Evolutionary conservation across 2,797 vertebrate species (phyloP), one percentile per base, ranked within the genome.

Genomic region (Anabas testudineus): DNA sequence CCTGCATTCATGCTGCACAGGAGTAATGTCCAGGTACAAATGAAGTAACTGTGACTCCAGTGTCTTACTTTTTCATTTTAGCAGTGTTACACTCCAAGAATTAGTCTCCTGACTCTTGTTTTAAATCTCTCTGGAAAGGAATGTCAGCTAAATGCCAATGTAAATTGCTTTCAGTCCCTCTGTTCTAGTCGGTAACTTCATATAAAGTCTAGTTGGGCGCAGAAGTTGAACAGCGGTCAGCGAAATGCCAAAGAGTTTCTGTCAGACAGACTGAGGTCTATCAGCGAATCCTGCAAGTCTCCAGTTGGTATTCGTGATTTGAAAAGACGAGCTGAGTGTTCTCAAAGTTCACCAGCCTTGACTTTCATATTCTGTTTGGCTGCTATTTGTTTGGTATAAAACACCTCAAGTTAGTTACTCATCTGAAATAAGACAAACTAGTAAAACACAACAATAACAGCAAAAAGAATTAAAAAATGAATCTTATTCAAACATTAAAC

Each of bases 111-210:
- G n/a, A 10, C 13, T 1, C 24, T 13, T 71, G 37, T 42, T 67
- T 77, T 46, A 36, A 55, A 14, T 56, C 56, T 39, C 49, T 4
- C 21, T 5, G n/a, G 30, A 34, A 14, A 26, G 18, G 36, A 60
- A 49, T 55, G 59, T 69, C 46, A 41, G 37, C 37, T 56, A 55
- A 51, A 71, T 62, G 74, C 76, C 69, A 22, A 18, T 34, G 24
- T 49, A 24, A 70, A 63, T 71, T 24, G 42, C 57, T 58, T 53
- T 7, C 55, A 43, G 24, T 34, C 19, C n/a, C 34, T 30, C 37
- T 64, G 48, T 1, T 5, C 34, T 21, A 16, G 39, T 53, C 65
- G 45, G 56, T 46, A 32, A 51, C 49, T 71, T 12, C 30, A 60
- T 60, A 13, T 21, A 37, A 62, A 67, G 42, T 51, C 21, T 22